A percentile compares a stretch with the other conserved stretches of the same genome.
phyloP scores from a whole-genome alignment of 2,888 invertebrate species.

The Schizaphis graminum region DNA sequence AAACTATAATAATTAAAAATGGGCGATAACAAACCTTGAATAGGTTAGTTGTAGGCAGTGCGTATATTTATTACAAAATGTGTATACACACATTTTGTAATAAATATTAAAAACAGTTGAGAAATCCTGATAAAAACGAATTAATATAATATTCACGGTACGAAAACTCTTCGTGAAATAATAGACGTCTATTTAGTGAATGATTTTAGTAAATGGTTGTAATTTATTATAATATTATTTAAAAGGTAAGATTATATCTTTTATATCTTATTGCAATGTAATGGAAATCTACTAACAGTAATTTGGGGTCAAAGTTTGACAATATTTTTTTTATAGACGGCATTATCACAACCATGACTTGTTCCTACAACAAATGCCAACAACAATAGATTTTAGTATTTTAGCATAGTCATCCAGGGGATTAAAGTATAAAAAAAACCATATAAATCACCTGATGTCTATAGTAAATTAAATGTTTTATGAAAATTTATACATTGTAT shows the following conservation, averaged over 20 bases:
- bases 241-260: background rate
- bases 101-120: background rate
- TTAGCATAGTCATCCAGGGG: conserved; percentile 35
- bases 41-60: background rate
- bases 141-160: background rate
- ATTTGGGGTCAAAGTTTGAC: conserved; percentile 28
- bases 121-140: background rate
- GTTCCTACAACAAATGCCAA: background rate
- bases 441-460: background rate
- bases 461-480: background rate
- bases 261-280: background rate
- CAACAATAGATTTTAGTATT: conserved; percentile 27
- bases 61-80: too few relatives aligned
- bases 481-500: background rate
- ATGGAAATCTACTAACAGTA: background rate
- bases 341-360: conserved; percentile 30
- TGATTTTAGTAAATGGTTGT: background rate
- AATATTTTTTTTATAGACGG: background rate
- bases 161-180: background rate
- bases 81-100: background rate
- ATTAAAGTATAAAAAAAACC: conserved; percentile 25
- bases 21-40: background rate
- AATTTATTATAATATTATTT: background rate
- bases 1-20: background rate
- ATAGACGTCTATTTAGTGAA: background rate